Percentiles rank a stretch among this genome's conserved stretches.
Conservation (phyloP, 2,888 invertebrate genomes). For the Drosophila barbarae region DNA sequence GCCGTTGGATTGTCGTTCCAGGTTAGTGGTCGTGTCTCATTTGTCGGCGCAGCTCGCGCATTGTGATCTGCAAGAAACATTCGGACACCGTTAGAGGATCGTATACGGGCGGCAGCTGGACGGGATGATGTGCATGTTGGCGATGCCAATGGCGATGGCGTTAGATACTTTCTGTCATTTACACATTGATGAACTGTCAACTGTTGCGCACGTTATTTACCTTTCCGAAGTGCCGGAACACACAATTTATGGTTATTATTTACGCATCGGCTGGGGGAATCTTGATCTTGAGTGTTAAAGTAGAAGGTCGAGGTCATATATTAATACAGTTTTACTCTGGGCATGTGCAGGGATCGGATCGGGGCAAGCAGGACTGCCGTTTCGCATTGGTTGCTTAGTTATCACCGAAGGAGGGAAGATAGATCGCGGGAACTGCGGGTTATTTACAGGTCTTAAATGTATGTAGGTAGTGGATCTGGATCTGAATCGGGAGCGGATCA, state of each 20-base stretch:
- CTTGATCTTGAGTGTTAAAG: constrained; percentile 51
- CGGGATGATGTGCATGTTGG: not conserved
- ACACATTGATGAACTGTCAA: constrained; percentile 38
- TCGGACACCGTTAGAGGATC: constrained; percentile 6
- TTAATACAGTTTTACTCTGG: constrained; percentile 6
- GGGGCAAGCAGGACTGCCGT: constrained; percentile 15
- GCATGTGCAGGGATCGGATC: constrained; percentile 8
- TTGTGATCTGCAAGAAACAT: constrained; percentile 59
- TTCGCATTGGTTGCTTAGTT: constrained; percentile 7
- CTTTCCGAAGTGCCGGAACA: constrained; percentile 54
- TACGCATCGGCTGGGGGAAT: constrained; percentile 50
- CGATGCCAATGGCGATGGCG: constrained; percentile 7
- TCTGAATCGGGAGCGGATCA: constrained; percentile 26
- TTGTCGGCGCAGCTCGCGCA: constrained; percentile 64
- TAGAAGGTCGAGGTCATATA: constrained; percentile 26
- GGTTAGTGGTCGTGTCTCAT: constrained; percentile 40
- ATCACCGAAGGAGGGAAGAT: not conserved
- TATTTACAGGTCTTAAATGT: constrained; percentile 33
- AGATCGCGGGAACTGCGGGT: constrained; percentile 1
- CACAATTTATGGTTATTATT: constrained; percentile 42
- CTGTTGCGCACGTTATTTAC: constrained; percentile 59
- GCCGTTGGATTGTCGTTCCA: not conserved
- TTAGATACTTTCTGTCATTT: constrained; percentile 52
- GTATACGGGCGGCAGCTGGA: not conserved
- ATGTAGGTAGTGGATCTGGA: no score